phyloP scores from a whole-genome alignment of 2,888 invertebrate species.

The Melikaiella ostensackeni region DNA sequence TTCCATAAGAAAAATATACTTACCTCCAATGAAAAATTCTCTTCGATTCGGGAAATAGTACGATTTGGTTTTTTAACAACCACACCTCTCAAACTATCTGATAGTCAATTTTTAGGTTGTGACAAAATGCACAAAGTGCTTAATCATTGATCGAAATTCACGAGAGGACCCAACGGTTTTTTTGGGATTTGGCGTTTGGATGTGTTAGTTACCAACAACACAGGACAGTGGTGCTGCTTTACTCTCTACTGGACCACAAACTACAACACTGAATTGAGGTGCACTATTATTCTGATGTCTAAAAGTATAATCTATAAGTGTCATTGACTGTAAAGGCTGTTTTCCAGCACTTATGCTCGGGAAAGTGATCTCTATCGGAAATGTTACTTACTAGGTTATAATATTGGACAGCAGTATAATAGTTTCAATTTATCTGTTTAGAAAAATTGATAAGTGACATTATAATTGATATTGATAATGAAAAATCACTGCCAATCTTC shows the following conservation, averaged over 20 bases:
- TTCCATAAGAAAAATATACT: no score
- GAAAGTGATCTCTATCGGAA: no score
- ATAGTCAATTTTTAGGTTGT: neutral
- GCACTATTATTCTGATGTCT: conserved; percentile 59
- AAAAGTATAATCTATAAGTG: no score
- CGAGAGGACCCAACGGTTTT: conserved; percentile 3
- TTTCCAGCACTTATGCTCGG: no score
- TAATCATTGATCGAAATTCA: conserved; percentile 9
- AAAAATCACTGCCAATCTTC: neutral
- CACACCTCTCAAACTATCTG: neutral
- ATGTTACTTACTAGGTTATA: no score
- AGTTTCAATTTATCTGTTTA: conserved; percentile 38
- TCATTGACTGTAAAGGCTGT: no score
- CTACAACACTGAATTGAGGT: conserved; percentile 73
- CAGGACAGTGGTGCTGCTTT: conserved; percentile 75
- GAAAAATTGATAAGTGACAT: conserved; percentile 6
- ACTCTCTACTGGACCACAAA: conserved; percentile 74
- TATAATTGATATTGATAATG: neutral
- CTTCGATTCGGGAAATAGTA: neutral
- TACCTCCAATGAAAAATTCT: no score
- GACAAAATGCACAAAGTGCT: neutral
- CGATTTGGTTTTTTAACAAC: neutral
- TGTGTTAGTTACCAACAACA: conserved; percentile 67
- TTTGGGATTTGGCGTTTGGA: conserved; percentile 44
- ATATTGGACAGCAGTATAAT: no score